Base-by-base conservation (phyloP, 2,888 invertebrate species). In the Hydroisotoma schaefferi region DNA sequence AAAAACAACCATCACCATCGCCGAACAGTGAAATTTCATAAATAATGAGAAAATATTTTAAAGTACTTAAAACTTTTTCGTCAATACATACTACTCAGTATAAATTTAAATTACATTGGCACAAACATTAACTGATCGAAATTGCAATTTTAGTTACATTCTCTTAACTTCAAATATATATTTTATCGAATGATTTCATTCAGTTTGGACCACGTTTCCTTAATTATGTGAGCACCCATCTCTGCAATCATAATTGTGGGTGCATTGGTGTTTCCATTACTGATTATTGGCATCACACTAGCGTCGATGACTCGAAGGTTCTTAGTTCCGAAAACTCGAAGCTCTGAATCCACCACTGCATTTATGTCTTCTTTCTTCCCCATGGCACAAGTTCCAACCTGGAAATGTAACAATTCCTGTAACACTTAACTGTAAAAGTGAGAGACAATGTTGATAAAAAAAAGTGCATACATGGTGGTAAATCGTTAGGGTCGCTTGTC, bases 271-370 rank as follows among this genome's bases (percentile, higher is more conserved):
- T 60, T 60, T 12, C 65, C 59, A 10, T 55, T 58, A 47, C 60
- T 52, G n/a, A 70, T 65, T 12, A 55, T 56, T 23, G 70, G 70
- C 70, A 70, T 70, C n/a, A 71, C 44, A 23, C 55, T 53, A 2
- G 64, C 53, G 28, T 55, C 4, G 57, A 60, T n/a, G 65, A 65
- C 43, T 1, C 71, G 48, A 2, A 71, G 55, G 20, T 64, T 63
- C 18, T 54, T 65, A 3, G 62, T 68, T 26, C 71, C 71, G 47
- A 68, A 43, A 20, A 71, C 62, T 48, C 59, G 59, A 12, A 71
- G 61, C 25, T 71, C 65, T 20, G 63, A 58, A 44, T 71, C 71
- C 0, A 71, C 65, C 15, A 71, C 71, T 20, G 71, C 69, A 12
- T 65, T 47, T 18, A 58, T 61, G 4, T 62, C 59, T 26, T 57